Conservation (phyloP, 2,888 invertebrate genomes). For the Eupithecia subfuscata region DNA sequence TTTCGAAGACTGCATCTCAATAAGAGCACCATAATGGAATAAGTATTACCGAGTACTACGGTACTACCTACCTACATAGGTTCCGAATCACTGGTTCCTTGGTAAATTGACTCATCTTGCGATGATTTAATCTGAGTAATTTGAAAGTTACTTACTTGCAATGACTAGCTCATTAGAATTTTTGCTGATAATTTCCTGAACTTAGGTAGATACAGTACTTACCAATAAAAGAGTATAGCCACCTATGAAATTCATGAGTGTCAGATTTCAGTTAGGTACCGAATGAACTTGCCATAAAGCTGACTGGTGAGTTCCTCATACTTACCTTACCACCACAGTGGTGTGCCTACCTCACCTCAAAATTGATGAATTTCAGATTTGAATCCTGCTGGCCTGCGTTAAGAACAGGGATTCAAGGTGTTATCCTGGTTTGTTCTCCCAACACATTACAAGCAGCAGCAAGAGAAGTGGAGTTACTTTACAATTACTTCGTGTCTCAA, state of each 20-base stretch:
- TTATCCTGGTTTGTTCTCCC: constrained; percentile 87
- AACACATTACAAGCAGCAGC: constrained; percentile 77
- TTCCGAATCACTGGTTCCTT: neutral
- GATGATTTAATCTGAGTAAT: neutral
- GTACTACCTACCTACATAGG: neutral
- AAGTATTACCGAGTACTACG: neutral
- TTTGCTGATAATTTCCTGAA: neutral
- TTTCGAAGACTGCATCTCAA: neutral
- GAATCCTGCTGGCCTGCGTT: constrained; percentile 91
- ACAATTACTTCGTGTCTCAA: constrained; percentile 88
- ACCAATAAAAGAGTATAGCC: neutral
- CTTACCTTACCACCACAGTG: neutral
- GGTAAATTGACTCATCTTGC: constrained; percentile 1
- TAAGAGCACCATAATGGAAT: neutral
- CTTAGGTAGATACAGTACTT: neutral
- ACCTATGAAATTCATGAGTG: neutral
- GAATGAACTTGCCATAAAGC: neutral
- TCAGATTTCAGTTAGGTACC: neutral
- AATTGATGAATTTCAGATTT: constrained; percentile 76
- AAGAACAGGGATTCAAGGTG: constrained; percentile 86
- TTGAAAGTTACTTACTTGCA: neutral
- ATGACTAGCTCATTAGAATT: neutral
- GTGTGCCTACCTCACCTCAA: neutral
- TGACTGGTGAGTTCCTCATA: neutral
- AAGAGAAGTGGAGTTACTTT: constrained; percentile 85